These are phyloP conservation scores for Bellardia pandia DNA, from an alignment of 2,888 invertebrate species.

Conservation along the genomic window DNA sequence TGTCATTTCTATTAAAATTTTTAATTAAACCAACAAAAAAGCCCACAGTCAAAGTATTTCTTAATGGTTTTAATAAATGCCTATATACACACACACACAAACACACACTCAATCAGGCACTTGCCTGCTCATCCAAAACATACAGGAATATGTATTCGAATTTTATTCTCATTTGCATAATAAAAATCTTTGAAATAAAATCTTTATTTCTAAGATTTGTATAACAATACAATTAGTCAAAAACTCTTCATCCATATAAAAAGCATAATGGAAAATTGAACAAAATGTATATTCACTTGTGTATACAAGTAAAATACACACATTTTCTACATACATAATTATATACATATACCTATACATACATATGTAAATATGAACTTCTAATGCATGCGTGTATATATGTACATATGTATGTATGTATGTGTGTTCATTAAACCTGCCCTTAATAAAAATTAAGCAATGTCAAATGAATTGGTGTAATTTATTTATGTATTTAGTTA, in stretches of 20 bases:
- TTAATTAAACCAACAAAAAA: constrained; percentile 49
- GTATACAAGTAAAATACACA: background rate
- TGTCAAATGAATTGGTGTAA: no score
- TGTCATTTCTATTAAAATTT: constrained; percentile 44
- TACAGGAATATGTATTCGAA: background rate
- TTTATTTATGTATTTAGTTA: no score
- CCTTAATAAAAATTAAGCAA: no score
- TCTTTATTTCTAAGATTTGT: constrained; percentile 37
- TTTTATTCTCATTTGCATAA: constrained; percentile 43
- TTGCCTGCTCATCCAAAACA: background rate
- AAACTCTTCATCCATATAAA: background rate
- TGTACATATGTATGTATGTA: no score
- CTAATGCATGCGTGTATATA: no score
- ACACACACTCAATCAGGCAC: background rate
- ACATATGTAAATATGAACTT: no score
- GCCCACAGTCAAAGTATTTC: background rate
- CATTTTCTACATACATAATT: background rate
- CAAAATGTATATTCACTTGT: background rate
- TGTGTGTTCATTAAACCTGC: no score
- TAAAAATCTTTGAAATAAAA: constrained; percentile 50
- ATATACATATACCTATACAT: background rate
- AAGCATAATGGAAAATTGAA: constrained; percentile 25
- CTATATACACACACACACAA: background rate
- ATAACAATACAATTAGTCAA: constrained; percentile 45
- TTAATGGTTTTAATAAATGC: constrained; percentile 26